Evolutionary conservation across 1,140 invertebrate species (phyloP).

Genomic region (Heliconius melpomene): DNA sequence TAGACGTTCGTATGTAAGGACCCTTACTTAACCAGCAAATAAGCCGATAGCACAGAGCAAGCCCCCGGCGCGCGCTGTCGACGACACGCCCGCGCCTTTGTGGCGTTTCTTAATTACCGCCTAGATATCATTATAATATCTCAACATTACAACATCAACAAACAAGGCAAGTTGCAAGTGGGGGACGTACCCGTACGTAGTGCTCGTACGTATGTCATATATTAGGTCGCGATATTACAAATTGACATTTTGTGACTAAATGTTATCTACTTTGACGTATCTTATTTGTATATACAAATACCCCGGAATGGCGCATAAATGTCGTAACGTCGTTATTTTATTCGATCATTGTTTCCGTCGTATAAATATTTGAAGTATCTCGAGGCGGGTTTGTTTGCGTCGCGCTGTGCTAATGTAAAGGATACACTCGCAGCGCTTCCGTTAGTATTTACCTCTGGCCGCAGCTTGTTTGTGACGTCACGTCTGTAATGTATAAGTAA

Average conservation of each 20-base stretch:
- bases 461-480: not conserved
- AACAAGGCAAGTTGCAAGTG: not conserved
- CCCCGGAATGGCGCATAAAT: not conserved
- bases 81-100: constrained; percentile 24
- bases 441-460: not conserved
- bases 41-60: not conserved
- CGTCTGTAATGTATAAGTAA: too few species aligned
- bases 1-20: not conserved
- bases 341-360: not conserved
- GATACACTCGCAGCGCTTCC: not conserved
- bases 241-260: too few species aligned
- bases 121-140: not conserved
- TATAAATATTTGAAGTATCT: not conserved
- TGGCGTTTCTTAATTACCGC: constrained; percentile 42
- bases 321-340: not conserved
- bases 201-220: too few species aligned
- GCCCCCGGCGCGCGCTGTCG: constrained; percentile 1
- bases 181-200: too few species aligned
- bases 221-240: too few species aligned
- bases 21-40: not conserved
- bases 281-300: too few species aligned
- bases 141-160: not conserved
- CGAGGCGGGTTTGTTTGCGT: not conserved
- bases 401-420: not conserved
- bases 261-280: too few species aligned